Percentiles rank a stretch among this genome's conserved stretches.
These are phyloP conservation scores for Dexiosoma caninum DNA, from an alignment of 2,888 invertebrate species.

Conservation along the genomic window DNA sequence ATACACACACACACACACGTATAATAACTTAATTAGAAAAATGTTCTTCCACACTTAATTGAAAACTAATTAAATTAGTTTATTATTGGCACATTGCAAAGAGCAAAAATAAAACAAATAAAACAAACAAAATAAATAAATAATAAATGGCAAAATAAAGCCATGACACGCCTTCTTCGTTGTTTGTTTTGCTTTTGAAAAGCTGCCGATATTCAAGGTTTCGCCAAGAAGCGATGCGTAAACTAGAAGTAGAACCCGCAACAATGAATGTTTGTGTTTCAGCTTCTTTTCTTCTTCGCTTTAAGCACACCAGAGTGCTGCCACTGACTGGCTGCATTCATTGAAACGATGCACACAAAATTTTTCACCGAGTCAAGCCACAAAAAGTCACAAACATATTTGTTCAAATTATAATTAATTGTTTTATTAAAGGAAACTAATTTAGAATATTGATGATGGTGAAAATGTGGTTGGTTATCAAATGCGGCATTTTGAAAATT, in stretches of 20 bases:
- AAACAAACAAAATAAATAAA: conserved; percentile 10
- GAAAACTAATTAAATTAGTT: conserved; percentile 63
- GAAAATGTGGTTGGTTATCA: background rate
- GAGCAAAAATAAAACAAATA: background rate
- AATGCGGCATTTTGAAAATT: no score
- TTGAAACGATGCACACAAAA: background rate
- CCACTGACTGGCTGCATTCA: conserved; percentile 1
- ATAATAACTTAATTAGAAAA: conserved; percentile 61
- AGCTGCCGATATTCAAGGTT: conserved; percentile 53
- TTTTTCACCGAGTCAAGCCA: conserved; percentile 39
- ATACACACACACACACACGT: no score
- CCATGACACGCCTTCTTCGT: conserved; percentile 50
- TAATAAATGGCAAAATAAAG: conserved; percentile 13
- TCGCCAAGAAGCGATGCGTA: conserved; percentile 54
- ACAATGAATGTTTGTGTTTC: background rate
- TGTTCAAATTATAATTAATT: conserved; percentile 23
- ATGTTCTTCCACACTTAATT: conserved; percentile 64
- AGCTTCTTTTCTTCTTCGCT: conserved; percentile 7
- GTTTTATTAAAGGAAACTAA: background rate
- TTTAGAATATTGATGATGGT: background rate
- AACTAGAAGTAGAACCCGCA: conserved; percentile 26
- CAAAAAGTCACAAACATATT: background rate
- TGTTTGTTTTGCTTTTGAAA: conserved; percentile 41
- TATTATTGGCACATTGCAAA: conserved; percentile 44
- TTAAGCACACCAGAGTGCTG: conserved; percentile 31